Base-by-base conservation (phyloP, 2,113 vertebrate species). In the Etheostoma spectabile region DNA sequence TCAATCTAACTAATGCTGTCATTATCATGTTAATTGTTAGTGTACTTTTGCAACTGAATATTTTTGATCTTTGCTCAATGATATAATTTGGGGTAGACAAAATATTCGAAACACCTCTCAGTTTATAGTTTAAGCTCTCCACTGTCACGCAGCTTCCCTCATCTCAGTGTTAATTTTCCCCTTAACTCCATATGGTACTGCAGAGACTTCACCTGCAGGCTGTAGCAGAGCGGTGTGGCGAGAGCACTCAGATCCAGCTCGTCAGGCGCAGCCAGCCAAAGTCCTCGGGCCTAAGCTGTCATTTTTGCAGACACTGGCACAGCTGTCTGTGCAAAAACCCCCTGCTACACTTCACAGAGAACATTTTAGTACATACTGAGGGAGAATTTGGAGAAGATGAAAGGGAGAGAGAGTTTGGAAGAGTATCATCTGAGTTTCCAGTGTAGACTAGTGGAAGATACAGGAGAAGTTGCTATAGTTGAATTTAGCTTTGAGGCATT, bases 181-280 rank as follows among this genome's bases (percentile, higher is more conserved):
- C 95, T 94, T 94, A 94, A 96, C 97, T 98, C 98, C 98, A 99
- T 99, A 98, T 99, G 98, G 97, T 95, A 95, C 95, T 96, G 95
- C 96, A 99, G 97, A 99, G 97, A 97, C 96, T 98, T 98, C 97
- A 99, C 97, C 98, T 99, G 97, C 95, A 96, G 98, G 98, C 97
- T 98, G 96, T 96, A 96, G 95, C 96, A 95, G 96, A 96, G 96
- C 95, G 82, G 83, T 86, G 87, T 89, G 89, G 85, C 76, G 80
- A 77, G 78, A 83, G 87, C 13, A 68, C 82, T 89, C 24, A 56
- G 91, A 90, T 94, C 79, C 85, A 91, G 91, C 91, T 92, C 96
- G 96, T 96, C 90, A 89, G 88, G 87, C 95, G 95, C 95, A 96
- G 96, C 94, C 94, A 95, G 96, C 96, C 94, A 93, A 95, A 95